Conservation (phyloP, 2,113 vertebrate genomes). For the Stigmatopora nigra region DNA sequence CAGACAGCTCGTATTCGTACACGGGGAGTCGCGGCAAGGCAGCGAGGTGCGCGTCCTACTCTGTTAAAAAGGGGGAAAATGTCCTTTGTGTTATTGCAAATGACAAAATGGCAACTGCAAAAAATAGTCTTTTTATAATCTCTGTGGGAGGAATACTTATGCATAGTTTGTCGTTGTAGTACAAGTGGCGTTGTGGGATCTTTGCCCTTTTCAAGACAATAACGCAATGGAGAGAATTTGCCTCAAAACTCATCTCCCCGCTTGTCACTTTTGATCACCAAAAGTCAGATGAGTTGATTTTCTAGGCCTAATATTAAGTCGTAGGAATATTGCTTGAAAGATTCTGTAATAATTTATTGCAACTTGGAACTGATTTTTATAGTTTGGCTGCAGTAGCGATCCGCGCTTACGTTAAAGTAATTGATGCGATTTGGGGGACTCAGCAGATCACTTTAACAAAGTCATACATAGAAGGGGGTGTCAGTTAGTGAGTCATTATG, state of each 20-base stretch:
- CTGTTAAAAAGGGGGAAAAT: constrained; percentile 55
- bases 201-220: constrained; percentile 36
- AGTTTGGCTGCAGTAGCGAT: constrained; percentile 2
- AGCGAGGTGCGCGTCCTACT: constrained; percentile 57
- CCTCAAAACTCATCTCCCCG: constrained; percentile 16
- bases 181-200: constrained; percentile 19
- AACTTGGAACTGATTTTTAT: constrained; percentile 10
- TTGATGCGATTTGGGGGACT: not conserved
- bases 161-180: constrained; percentile 40
- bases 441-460: not conserved
- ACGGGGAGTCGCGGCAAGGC: constrained; percentile 47
- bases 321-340: not conserved
- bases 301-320: constrained; percentile 7
- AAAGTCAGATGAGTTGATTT: constrained; percentile 4
- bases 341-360: constrained; percentile 1
- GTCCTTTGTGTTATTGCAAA: constrained; percentile 59
- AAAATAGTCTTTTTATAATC: constrained; percentile 58
- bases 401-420: not conserved
- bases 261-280: not conserved
- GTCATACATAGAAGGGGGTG: not conserved
- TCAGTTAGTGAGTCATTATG: not conserved
- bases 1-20: constrained; percentile 55
- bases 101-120: constrained; percentile 51
- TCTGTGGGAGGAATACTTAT: constrained; percentile 55
- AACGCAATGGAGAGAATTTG: constrained; percentile 30